A percentile compares a stretch with the other conserved stretches of the same genome.
phyloP scores from a whole-genome alignment of 1,140 invertebrate species.

The Anoplophora glabripennis region DNA sequence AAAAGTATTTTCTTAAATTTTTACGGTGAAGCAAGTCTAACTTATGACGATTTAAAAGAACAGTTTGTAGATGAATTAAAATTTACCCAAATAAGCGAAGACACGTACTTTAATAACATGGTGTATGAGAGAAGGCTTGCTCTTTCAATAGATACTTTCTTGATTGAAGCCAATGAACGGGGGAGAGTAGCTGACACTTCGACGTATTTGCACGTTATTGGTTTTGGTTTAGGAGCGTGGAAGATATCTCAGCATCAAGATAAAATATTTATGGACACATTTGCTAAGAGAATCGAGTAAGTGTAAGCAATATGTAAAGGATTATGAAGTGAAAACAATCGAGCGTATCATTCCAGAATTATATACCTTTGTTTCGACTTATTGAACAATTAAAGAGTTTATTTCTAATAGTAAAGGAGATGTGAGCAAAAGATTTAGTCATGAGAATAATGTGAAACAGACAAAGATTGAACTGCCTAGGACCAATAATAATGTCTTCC shows the following conservation, averaged over 20 bases:
- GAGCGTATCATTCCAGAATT: no score
- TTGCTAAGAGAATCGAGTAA: slow-evolving; percentile 40
- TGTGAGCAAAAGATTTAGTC: no score
- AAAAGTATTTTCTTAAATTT: slow-evolving; percentile 13
- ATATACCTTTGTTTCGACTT: no score
- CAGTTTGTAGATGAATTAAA: slow-evolving; percentile 5
- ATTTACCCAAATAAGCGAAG: background rate
- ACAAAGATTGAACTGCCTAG: no score
- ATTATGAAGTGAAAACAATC: no score
- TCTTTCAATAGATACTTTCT: slow-evolving; percentile 50
- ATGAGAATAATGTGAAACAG: no score
- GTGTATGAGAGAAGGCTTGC: slow-evolving; percentile 51
- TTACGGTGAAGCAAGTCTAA: slow-evolving; percentile 4
- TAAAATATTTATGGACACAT: slow-evolving; percentile 45
- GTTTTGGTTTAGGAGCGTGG: slow-evolving; percentile 51
- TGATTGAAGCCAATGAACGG: slow-evolving; percentile 50
- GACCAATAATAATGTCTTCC: no score
- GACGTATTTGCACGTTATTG: slow-evolving; percentile 52
- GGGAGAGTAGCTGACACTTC: slow-evolving; percentile 50
- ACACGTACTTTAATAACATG: slow-evolving; percentile 45
- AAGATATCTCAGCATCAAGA: slow-evolving; percentile 43
- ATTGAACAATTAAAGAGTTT: no score
- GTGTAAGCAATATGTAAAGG: no score
- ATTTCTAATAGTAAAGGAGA: no score
- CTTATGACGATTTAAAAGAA: slow-evolving; percentile 18